Conservation (phyloP, 2,888 invertebrate species). For the Mesoligia furuncula region DNA sequence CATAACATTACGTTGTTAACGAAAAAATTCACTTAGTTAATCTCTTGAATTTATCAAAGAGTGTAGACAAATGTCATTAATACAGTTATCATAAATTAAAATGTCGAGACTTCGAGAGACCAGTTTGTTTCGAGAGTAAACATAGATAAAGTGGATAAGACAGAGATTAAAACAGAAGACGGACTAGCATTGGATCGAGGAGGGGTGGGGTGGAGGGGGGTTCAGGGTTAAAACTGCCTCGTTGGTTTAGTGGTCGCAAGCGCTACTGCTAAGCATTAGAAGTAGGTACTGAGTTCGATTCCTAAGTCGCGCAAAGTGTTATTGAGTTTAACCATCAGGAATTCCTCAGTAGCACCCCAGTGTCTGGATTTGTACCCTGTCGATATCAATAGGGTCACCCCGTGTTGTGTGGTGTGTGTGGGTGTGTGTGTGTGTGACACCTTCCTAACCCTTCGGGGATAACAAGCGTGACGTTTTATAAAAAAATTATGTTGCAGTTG, state of each 20-base stretch:
- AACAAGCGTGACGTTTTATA: background rate
- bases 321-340: background rate
- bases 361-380: background rate
- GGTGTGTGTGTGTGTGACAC: too few relatives aligned
- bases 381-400: background rate
- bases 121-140: constrained; percentile 20
- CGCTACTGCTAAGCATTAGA: background rate
- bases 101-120: constrained; percentile 14
- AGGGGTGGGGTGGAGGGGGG: too few relatives aligned
- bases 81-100: constrained; percentile 37
- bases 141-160: too few relatives aligned
- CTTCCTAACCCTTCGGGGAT: background rate
- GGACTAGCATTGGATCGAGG: too few relatives aligned
- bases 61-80: constrained; percentile 26
- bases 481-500: constrained; percentile 68
- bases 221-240: background rate
- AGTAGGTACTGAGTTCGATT: too few relatives aligned
- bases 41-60: constrained; percentile 33
- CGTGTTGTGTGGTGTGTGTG: too few relatives aligned
- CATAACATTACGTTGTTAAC: constrained; percentile 26
- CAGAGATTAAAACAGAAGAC: too few relatives aligned
- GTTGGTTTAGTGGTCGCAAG: background rate
- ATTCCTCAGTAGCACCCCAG: background rate
- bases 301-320: background rate
- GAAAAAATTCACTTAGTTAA: constrained; percentile 7